phyloP scores from a whole-genome alignment of 1,140 invertebrate species.

The Eriocheir sinensis region DNA sequence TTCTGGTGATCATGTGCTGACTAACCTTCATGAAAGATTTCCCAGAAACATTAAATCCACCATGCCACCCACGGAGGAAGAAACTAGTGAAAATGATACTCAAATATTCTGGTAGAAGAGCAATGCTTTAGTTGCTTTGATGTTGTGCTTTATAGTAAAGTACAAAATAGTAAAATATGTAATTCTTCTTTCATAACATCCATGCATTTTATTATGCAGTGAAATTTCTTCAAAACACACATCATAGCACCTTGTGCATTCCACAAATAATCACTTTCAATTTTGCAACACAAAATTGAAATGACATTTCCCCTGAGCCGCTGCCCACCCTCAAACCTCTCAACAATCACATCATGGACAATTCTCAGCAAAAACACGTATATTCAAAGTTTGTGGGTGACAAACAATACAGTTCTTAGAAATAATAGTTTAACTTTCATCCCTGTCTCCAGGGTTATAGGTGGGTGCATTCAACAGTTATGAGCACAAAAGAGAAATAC shows the following conservation, averaged over 20 bases:
- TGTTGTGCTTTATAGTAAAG: conserved; percentile 16
- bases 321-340: conserved; percentile 64
- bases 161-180: conserved; percentile 11
- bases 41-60: background rate
- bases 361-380: background rate
- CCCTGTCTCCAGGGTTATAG: background rate
- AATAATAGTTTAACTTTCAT: background rate
- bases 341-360: conserved; percentile 1
- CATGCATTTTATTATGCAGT: conserved; percentile 24
- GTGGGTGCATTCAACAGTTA: background rate
- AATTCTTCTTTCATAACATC: background rate
- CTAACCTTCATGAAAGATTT: background rate
- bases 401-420: background rate
- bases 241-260: conserved; percentile 70
- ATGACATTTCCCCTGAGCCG: conserved; percentile 46
- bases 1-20: background rate
- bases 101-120: conserved; percentile 13
- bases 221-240: conserved; percentile 39
- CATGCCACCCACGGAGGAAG: background rate
- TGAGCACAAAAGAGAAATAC: conserved; percentile 12
- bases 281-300: conserved; percentile 48
- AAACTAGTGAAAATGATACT: background rate
- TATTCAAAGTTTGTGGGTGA: background rate
- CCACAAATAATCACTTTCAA: conserved; percentile 24
- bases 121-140: conserved; percentile 15